These are phyloP conservation scores for Mylabris sibirica DNA, from an alignment of 2,888 invertebrate genomes.

Conservation along the genomic window DNA sequence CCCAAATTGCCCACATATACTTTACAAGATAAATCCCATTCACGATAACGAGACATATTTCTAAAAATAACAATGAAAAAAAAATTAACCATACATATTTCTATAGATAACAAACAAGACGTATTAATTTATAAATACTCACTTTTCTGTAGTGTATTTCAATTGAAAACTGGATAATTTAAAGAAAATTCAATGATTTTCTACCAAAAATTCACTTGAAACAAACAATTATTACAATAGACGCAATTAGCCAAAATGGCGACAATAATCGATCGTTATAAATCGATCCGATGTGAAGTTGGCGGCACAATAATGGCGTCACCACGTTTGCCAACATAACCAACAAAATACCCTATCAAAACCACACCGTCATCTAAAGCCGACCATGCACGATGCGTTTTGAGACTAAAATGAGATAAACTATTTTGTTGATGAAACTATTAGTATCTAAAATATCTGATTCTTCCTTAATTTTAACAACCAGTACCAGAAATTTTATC, in stretches of 20 bases:
- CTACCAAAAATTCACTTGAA: background rate
- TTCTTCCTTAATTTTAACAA: too few relatives aligned
- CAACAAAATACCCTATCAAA: background rate
- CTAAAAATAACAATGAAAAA: background rate
- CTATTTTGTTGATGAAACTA: too few relatives aligned
- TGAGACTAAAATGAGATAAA: background rate
- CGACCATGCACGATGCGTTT: background rate
- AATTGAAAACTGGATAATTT: background rate
- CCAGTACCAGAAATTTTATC: too few relatives aligned
- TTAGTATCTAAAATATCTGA: too few relatives aligned
- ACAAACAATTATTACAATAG: background rate
- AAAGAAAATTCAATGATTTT: background rate
- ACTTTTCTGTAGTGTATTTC: background rate
- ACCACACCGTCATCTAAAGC: background rate
- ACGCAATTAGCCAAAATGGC: background rate
- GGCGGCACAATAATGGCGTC: background rate
- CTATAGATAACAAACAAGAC: background rate
- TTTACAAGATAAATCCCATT: conserved; percentile 89
- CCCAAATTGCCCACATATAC: conserved; percentile 97
- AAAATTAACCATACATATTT: background rate
- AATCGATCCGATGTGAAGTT: background rate
- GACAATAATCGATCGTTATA: background rate
- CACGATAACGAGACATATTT: conserved; percentile 76
- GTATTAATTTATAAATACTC: background rate
- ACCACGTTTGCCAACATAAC: background rate